Evolutionary conservation across 2,113 vertebrate genomes (phyloP).

Genomic region (Pyrgilauda ruficollis): DNA sequence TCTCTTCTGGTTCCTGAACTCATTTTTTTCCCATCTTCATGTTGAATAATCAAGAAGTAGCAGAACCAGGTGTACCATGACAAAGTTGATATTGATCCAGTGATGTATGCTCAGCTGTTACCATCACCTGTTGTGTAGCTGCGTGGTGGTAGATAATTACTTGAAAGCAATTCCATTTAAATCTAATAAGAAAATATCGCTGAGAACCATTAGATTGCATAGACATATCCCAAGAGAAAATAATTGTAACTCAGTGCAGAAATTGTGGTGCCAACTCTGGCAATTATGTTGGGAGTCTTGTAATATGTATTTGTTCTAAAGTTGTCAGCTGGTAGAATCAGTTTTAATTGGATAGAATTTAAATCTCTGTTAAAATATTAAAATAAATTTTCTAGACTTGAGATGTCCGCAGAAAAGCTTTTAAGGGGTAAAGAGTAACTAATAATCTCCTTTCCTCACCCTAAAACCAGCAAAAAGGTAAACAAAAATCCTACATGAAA

Average conservation of each 20-base stretch:
- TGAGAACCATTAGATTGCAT: background rate
- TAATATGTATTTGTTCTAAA: background rate
- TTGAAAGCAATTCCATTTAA: constrained; percentile 13
- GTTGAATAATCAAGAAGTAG: background rate
- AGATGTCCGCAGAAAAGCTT: background rate
- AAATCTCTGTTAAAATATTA: background rate
- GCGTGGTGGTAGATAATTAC: background rate
- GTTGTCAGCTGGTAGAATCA: background rate
- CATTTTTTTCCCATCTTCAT: background rate
- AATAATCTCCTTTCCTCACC: background rate
- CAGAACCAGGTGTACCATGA: background rate
- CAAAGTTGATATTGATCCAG: background rate
- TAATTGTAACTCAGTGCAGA: background rate
- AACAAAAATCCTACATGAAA: background rate
- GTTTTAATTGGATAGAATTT: background rate
- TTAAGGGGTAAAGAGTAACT: background rate
- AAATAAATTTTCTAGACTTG: background rate
- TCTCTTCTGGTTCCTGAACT: background rate
- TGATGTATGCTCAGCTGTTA: background rate
- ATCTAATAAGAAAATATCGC: background rate
- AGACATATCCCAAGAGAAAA: background rate
- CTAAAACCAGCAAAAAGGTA: background rate
- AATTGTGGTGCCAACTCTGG: background rate
- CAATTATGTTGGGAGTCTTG: background rate
- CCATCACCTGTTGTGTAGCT: background rate